Evolutionary conservation across 2,888 invertebrate species (phyloP).

Genomic region (Glyphotaelius pellucidus): DNA sequence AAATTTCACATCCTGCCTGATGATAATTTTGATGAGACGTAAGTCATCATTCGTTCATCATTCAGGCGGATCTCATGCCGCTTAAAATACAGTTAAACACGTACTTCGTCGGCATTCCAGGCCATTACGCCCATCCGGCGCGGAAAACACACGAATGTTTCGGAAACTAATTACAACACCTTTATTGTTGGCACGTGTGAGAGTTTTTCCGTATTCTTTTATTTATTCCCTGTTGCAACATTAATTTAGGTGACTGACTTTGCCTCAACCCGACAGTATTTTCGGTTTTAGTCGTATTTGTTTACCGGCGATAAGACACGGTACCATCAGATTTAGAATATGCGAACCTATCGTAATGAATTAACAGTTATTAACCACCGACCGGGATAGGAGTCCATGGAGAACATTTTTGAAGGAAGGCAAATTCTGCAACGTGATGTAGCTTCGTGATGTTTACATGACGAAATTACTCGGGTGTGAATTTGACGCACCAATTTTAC

Average conservation of each 20-base stretch:
- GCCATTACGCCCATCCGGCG: slow-evolving; percentile 60
- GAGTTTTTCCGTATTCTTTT: background rate
- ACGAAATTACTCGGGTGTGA: no score
- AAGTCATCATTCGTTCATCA: slow-evolving; percentile 27
- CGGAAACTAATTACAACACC: slow-evolving; percentile 36
- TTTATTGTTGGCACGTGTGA: slow-evolving; percentile 35
- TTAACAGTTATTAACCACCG: no score
- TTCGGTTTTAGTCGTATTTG: background rate
- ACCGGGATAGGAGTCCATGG: no score
- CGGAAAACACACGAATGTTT: slow-evolving; percentile 9
- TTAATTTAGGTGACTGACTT: background rate
- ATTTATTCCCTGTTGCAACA: background rate
- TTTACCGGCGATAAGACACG: background rate
- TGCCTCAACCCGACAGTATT: background rate
- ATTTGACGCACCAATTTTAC: no score
- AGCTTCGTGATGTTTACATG: no score
- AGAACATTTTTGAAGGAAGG: no score
- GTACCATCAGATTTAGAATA: background rate
- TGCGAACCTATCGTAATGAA: background rate
- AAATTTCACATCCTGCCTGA: background rate
- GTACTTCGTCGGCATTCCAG: slow-evolving; percentile 57
- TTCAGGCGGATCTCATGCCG: slow-evolving; percentile 43
- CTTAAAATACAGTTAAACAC: slow-evolving; percentile 63
- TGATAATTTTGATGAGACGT: background rate
- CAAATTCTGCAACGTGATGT: no score